Evolutionary conservation across 2,113 vertebrate genomes (phyloP), one percentile per base, ranked within the genome.

Genomic region (Ophthalmolycus amberensis): DNA sequence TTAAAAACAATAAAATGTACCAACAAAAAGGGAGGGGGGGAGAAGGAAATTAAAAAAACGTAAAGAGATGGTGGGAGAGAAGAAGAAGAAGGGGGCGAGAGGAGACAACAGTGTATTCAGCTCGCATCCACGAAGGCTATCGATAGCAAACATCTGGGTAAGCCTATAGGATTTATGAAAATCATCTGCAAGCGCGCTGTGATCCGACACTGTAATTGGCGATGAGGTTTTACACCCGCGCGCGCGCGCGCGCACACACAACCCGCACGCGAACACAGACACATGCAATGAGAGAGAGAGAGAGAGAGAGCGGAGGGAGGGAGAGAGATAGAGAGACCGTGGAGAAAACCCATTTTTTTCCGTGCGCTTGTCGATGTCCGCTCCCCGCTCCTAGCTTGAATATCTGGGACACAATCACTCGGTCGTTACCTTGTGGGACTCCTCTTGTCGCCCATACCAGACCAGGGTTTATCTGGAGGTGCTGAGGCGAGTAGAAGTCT

Each of bases 361-460:
- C 65, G 71, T 74, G 75, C 76, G 84, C 77, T 85, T 74, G 87
- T 86, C 80, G 79, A 85, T 88, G 88, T 89, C 88, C 81, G 80
- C 88, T 89, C 87, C 81, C 89, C 77, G 88, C 84, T 79, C 78
- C 44, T 63, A 54, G 62, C 84, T 37, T 48, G 72, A 84, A 20
- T 83, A 82, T 68, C 71, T 46, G 65, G 68, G 77, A 46, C 80
- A 56, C 75, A 9, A 40, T 15, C 29, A 70, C 62, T 59, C 70
- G 87, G 71, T 83, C 76, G 72, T 95, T 96, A 99, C 97, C 97
- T 98, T 94, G 97, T 99, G 90, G 97, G 97, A 95, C 97, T 99
- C 95, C 97, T 97, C 96, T 99, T 99, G 96, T 98, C 97, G 95
- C 97, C 97, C 97, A 99, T 99, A 94, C 94, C 93, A 92, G 90